phyloP scores from a whole-genome alignment of 2,797 vertebrate genomes.

The Poecilia velifera region DNA sequence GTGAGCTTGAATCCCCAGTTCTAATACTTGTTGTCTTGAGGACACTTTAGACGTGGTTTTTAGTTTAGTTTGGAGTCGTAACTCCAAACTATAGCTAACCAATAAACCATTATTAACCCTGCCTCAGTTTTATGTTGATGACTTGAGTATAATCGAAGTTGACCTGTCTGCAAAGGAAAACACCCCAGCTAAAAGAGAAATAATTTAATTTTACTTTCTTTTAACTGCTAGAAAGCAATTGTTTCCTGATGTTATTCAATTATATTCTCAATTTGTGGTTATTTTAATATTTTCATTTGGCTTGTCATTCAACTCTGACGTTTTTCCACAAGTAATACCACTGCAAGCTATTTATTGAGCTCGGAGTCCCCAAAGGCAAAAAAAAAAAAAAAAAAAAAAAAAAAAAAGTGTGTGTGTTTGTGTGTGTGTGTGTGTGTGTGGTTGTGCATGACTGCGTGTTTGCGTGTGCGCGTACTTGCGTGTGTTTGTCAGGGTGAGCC shows the following conservation, averaged over 20 bases:
- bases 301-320: constrained; percentile 15
- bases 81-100: too few species aligned
- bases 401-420: too few species aligned
- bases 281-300: not conserved
- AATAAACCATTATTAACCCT: not conserved
- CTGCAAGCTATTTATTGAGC: constrained; percentile 20
- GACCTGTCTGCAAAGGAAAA: not conserved
- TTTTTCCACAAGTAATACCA: constrained; percentile 28
- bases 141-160: not conserved
- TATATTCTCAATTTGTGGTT: not conserved
- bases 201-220: constrained; percentile 3
- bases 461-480: not conserved
- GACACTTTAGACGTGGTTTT: not conserved
- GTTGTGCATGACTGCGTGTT: constrained; percentile 24
- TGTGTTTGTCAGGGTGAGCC: constrained; percentile 40
- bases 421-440: constrained; percentile 11
- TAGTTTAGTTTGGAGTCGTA: not conserved
- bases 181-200: not conserved
- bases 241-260: not conserved
- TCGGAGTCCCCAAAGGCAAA: constrained; percentile 13
- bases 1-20: not conserved
- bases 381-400: constrained; percentile 11
- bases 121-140: not conserved
- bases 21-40: not conserved
- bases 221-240: constrained; percentile 14